phyloP scores from a whole-genome alignment of 2,888 invertebrate genomes.

The Synanthedon tipuliformis region DNA sequence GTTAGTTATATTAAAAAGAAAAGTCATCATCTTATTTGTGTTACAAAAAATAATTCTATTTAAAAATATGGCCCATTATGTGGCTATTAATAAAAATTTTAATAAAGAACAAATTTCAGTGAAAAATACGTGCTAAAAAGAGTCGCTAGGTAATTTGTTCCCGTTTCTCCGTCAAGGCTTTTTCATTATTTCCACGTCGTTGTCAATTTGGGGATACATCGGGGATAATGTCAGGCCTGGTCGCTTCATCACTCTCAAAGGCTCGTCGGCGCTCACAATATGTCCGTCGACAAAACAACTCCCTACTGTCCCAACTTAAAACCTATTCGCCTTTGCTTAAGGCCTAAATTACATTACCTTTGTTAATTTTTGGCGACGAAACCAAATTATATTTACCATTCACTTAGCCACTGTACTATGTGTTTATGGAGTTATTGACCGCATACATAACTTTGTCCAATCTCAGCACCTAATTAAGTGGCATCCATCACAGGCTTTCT shows the following conservation, averaged over 20 bases:
- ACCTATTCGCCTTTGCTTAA: conserved; percentile 4
- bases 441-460: not conserved
- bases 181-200: not conserved
- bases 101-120: not conserved
- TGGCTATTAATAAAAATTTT: not conserved
- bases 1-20: too few species aligned
- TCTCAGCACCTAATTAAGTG: conserved; percentile 11
- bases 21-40: too few species aligned
- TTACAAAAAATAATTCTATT: too few species aligned
- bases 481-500: conserved; percentile 17
- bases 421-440: not conserved
- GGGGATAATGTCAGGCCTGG: conserved; percentile 6
- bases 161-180: not conserved
- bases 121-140: not conserved
- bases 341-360: conserved; percentile 12
- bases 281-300: conserved; percentile 14
- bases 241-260: conserved; percentile 37
- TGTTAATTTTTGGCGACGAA: not conserved
- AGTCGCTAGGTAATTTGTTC: not conserved
- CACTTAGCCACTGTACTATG: not conserved
- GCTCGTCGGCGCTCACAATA: conserved; percentile 29
- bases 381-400: not conserved
- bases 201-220: not conserved
- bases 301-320: not conserved
- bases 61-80: not conserved